phyloP scores from a whole-genome alignment of 2,113 vertebrate genomes.

The Anthoscopus minutus region DNA sequence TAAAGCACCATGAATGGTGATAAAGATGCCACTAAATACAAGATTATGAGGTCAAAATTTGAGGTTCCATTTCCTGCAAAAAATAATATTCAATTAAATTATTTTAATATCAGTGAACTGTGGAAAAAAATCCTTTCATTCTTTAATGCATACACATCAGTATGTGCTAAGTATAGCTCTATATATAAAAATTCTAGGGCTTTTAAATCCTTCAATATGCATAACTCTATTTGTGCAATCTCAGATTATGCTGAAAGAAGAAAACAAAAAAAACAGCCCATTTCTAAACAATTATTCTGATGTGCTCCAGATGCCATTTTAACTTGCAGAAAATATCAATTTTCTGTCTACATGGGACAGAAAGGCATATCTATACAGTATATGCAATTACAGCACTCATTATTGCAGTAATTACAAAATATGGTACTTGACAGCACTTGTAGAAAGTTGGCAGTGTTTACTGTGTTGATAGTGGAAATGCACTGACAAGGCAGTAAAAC shows the following conservation, averaged over 20 bases:
- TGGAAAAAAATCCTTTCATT: background rate
- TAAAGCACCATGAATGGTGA: background rate
- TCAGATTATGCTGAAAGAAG: background rate
- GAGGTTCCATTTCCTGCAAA: background rate
- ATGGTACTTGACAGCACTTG: slow-evolving; percentile 50
- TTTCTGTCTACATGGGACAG: background rate
- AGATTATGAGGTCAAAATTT: background rate
- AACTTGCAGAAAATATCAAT: background rate
- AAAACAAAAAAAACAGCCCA: too few species aligned
- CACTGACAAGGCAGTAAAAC: background rate
- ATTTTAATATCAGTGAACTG: background rate
- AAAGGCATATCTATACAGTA: background rate
- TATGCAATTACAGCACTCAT: slow-evolving; percentile 30
- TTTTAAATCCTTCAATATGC: background rate
- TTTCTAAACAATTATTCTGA: background rate
- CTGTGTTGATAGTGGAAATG: background rate
- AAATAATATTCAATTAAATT: background rate
- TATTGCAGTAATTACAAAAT: slow-evolving; percentile 54
- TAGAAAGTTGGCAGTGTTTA: slow-evolving; percentile 54
- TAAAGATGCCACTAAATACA: background rate
- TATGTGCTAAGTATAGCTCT: background rate
- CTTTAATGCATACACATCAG: background rate
- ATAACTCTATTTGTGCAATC: background rate
- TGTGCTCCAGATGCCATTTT: background rate
- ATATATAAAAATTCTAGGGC: background rate